Base-by-base conservation (phyloP, 2,113 vertebrate species). In the Myrmecophaga tridactyla region DNA sequence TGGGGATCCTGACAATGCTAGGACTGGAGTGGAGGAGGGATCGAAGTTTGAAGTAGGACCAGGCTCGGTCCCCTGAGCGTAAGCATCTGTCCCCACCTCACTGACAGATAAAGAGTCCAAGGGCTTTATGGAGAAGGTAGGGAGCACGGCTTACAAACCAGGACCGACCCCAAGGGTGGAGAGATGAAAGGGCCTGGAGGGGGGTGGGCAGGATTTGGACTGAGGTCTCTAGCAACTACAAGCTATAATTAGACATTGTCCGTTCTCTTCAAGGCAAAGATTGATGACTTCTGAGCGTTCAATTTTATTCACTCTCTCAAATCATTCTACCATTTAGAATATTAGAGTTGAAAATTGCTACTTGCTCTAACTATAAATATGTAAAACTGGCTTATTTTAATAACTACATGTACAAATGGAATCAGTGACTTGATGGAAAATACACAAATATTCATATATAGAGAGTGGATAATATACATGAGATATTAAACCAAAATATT, bases 31-130 rank as follows among this genome's bases (percentile, higher is more conserved):
- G 27, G 25, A 83, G 12, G 27, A 18, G 3, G 39, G 46, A 62
- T 13, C 23, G 41, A 21, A 4, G 31, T 31, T 7, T 0, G 0
- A 21, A 4, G 3, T 1, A 15, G 4, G 29, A n/a, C 25, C 13
- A 36, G 3, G 53, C n/a, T 41, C 11, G 4, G 15, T n/a, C 53
- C 14, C 14, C 36, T 20, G 10, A 56, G 34, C 11, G 23, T 3
- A 4, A 39, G 21, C 31, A 7, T 29, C 63, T n/a, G 34, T 9
- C 7, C 73, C 20, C 34, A 3, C 43, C 14, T n/a, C 10, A 15
- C 0, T 3, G 17, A 5, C 7, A 2, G 7, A 13, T 17, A 6
- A 1, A 0, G 46, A 53, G 63, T 34, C 63, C 63, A 65, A 12
- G 7, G 15, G 31, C 0, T 60, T 1, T 58, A 1, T 1, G 12